Percentiles rank a stretch among this genome's conserved stretches.
phyloP scores from a whole-genome alignment of 2,113 vertebrate genomes.

The Arvicanthis niloticus region DNA sequence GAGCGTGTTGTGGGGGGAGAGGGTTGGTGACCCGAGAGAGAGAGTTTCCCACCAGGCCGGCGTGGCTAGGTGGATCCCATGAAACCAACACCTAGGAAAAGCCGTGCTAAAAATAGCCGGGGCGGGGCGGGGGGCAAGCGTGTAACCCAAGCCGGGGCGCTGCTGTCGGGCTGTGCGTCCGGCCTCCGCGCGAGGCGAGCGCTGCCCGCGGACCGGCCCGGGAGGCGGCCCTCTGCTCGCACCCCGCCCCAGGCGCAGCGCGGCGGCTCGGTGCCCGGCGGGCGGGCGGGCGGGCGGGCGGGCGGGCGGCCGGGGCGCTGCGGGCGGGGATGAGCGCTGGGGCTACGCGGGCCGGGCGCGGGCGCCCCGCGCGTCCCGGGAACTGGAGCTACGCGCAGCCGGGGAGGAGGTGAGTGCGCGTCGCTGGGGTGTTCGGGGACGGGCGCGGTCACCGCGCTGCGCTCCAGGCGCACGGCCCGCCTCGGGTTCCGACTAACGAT shows the following conservation, averaged over 20 bases:
- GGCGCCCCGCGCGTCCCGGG: slow-evolving; percentile 70
- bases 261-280: slow-evolving; percentile 76
- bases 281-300: slow-evolving; percentile 72
- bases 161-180: slow-evolving; percentile 5
- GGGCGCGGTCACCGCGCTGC: background rate
- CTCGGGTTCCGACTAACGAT: slow-evolving; percentile 12
- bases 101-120: slow-evolving; percentile 57
- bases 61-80: background rate
- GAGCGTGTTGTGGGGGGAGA: background rate
- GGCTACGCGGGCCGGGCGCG: slow-evolving; percentile 49
- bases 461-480: slow-evolving; percentile 1
- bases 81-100: slow-evolving; percentile 67
- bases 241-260: slow-evolving; percentile 75
- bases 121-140: background rate
- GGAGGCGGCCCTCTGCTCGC: slow-evolving; percentile 70
- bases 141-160: slow-evolving; percentile 65
- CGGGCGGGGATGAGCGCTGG: slow-evolving; percentile 69
- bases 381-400: slow-evolving; percentile 67
- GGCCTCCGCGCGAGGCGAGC: background rate
- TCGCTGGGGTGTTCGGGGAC: slow-evolving; percentile 11
- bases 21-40: background rate
- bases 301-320: slow-evolving; percentile 70
- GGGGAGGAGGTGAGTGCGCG: background rate
- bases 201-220: slow-evolving; percentile 59
- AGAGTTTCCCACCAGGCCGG: background rate